Evolutionary conservation across 2,888 invertebrate genomes (phyloP), one percentile per base, ranked within the genome.

Genomic region (Criorhina ranunculi): DNA sequence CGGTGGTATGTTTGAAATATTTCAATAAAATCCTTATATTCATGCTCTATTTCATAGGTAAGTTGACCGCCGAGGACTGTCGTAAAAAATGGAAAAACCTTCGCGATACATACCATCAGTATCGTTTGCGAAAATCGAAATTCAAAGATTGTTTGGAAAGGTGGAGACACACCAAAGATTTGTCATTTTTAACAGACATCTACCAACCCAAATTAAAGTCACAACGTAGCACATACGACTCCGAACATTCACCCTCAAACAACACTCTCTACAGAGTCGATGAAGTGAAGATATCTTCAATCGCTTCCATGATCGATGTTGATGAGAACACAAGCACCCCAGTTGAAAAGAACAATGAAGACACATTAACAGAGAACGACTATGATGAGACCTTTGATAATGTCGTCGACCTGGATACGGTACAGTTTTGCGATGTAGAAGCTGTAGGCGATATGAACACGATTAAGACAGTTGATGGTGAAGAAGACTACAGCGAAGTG

Each of bases 11-110:
- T 88, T 42, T 55, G 24, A 24, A 17, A 19, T 9, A 53, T 33
- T 59, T 0, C n/a, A 12, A 9, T 17, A 29, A 37, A 29, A 19
- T 37, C n/a, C 9, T 11, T 3, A 11, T 7, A 67, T 12, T 49
- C 0, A 24, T 19, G 3, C 8, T 51, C 5, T 46, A 9, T 5
- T 0, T 46, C 53, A 5, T 37, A 90, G 90, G 89, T 37, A 89
- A 88, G 77, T 88, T 90, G 53, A 89, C 90, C 8, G 89, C 91
- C 1, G 89, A 88, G 46, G 91, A 91, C 59, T 91, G 91, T 72
- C 88, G 91, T 0, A 90, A 89, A 11, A 91, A 90, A 81, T 91
- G 91, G 91, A 91, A 91, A 78, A 91, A 91, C 77, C 88, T 91
- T 0, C 88, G 91, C 6, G 91, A 91, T 60, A 91, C 91, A 3